Percentiles rank a stretch among this genome's conserved stretches.
Evolutionary conservation across 2,113 vertebrate species (phyloP).

Genomic region (Indicator maculatus): DNA sequence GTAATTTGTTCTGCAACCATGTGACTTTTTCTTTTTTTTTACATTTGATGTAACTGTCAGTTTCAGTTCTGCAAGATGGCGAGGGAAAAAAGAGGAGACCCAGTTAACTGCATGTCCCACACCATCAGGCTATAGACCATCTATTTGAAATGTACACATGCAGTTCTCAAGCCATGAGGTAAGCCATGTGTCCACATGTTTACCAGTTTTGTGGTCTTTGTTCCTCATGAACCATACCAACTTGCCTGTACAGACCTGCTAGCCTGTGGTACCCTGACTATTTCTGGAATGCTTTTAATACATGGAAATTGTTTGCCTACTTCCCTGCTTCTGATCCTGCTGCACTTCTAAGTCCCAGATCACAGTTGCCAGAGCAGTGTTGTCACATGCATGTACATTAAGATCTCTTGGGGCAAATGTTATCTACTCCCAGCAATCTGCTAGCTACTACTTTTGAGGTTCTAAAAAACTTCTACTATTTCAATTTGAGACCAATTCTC

Average conservation of each 20-base stretch:
- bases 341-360: background rate
- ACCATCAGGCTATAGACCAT: background rate
- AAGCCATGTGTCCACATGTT: background rate
- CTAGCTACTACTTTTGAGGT: background rate
- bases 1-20: background rate
- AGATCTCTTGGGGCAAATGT: background rate
- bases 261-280: background rate
- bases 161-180: background rate
- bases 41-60: background rate
- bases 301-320: background rate
- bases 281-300: conserved; percentile 34
- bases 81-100: background rate
- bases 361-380: background rate
- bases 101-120: background rate
- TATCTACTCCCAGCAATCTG: background rate
- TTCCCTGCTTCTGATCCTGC: background rate
- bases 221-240: background rate
- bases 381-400: background rate
- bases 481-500: background rate
- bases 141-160: background rate
- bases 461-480: background rate
- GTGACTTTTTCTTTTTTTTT: background rate
- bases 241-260: background rate
- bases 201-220: background rate
- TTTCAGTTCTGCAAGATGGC: background rate